Conservation (phyloP, 2,888 invertebrate species). For the Synergus japonicus region DNA sequence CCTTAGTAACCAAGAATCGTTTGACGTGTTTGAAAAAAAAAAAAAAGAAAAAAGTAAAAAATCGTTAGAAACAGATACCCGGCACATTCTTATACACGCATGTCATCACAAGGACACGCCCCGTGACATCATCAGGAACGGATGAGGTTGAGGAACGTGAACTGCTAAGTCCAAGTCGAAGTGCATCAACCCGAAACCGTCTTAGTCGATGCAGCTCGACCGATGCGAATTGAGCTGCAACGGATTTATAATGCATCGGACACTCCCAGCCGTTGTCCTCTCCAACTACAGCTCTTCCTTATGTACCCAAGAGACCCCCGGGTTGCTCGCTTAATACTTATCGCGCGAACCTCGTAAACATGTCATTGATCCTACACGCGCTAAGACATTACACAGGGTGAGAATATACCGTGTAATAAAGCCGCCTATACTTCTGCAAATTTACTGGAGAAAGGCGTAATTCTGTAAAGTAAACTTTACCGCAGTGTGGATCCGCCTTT, state of each 20-base stretch:
- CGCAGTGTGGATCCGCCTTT: no score
- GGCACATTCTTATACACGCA: constrained; percentile 34
- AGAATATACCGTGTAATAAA: constrained; percentile 62
- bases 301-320: constrained; percentile 40
- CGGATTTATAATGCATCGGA: constrained; percentile 53
- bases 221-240: constrained; percentile 54
- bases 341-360: constrained; percentile 64
- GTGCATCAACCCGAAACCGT: constrained; percentile 54
- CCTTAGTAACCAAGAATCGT: constrained; percentile 20
- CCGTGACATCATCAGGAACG: constrained; percentile 49
- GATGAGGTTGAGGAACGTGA: constrained; percentile 44
- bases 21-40: neutral
- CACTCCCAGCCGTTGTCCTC: constrained; percentile 52
- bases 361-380: constrained; percentile 66
- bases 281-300: constrained; percentile 50
- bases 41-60: neutral
- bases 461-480: neutral
- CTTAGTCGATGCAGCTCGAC: constrained; percentile 45
- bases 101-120: constrained; percentile 45
- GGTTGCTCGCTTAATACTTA: constrained; percentile 51
- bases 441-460: neutral
- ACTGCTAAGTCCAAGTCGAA: constrained; percentile 46
- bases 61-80: constrained; percentile 19
- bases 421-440: constrained; percentile 45
- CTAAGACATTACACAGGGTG: constrained; percentile 60